Conservation (phyloP, 2,113 vertebrate genomes). For the Nymphicus hollandicus region DNA sequence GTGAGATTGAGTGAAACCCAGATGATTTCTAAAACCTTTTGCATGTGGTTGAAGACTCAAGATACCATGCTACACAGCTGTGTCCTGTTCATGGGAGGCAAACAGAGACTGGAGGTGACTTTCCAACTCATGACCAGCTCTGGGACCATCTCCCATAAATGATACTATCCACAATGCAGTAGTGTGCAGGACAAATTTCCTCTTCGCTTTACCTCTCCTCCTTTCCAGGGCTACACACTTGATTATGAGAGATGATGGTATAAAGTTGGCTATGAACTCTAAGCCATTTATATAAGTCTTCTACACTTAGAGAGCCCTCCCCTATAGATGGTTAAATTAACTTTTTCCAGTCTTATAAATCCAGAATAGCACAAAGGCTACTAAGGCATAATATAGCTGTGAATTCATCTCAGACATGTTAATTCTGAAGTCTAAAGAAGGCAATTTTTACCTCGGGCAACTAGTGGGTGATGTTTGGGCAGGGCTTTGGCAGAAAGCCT, state of each 20-base stretch:
- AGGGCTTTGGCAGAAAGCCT: neutral
- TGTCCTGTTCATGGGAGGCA: neutral
- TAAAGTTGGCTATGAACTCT: neutral
- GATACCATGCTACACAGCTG: neutral
- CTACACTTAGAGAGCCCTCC: neutral
- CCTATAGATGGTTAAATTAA: neutral
- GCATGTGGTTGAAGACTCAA: neutral
- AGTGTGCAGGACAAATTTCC: neutral
- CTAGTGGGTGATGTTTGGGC: neutral
- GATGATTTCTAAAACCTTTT: neutral
- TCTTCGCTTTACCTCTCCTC: neutral
- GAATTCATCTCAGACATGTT: neutral
- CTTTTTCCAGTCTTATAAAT: neutral
- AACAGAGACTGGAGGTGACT: neutral
- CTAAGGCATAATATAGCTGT: neutral
- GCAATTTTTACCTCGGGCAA: neutral
- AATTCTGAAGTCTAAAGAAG: neutral
- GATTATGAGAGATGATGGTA: neutral
- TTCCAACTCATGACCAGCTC: neutral
- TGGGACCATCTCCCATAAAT: neutral
- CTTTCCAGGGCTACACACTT: neutral
- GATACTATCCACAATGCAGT: neutral
- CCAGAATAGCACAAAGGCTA: neutral
- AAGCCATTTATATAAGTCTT: neutral
- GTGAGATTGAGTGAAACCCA: neutral